Evolutionary conservation across 2,888 invertebrate species (phyloP).

Genomic region (Acrocera orbiculus): DNA sequence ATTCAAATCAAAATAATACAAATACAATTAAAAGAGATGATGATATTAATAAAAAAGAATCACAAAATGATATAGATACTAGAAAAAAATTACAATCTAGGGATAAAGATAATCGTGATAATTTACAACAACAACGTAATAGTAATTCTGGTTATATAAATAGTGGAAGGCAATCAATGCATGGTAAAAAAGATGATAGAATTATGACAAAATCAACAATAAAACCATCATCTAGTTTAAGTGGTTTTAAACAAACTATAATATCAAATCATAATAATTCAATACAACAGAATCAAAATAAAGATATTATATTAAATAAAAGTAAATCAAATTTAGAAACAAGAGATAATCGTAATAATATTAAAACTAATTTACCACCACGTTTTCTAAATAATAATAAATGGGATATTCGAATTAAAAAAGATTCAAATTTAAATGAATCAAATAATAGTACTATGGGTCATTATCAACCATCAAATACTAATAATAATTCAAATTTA

Average conservation of each 20-base stretch:
- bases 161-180: conserved; percentile 8
- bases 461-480: conserved; percentile 3
- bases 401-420: too few relatives aligned
- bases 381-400: conserved; percentile 67
- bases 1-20: conserved; percentile 10
- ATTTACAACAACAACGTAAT: conserved; percentile 12
- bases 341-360: conserved; percentile 21
- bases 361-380: conserved; percentile 52
- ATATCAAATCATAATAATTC: too few relatives aligned
- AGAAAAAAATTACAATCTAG: conserved; percentile 19
- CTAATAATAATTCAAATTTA: conserved; percentile 2
- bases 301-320: too few relatives aligned
- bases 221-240: conserved; percentile 19
- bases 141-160: conserved; percentile 14
- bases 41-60: conserved; percentile 66
- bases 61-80: conserved; percentile 32
- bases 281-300: too few relatives aligned
- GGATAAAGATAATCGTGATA: conserved; percentile 19
- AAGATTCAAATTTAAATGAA: conserved; percentile 30
- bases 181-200: conserved; percentile 19
- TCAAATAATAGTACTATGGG: conserved; percentile 1
- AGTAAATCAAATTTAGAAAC: too few relatives aligned
- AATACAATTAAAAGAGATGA: conserved; percentile 28
- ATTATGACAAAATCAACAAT: conserved; percentile 16
- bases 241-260: conserved; percentile 14